A percentile compares a stretch with the other conserved stretches of the same genome.
These are phyloP conservation scores for Tragelaphus scriptus DNA, from an alignment of 2,113 vertebrate genomes.

Conservation along the genomic window DNA sequence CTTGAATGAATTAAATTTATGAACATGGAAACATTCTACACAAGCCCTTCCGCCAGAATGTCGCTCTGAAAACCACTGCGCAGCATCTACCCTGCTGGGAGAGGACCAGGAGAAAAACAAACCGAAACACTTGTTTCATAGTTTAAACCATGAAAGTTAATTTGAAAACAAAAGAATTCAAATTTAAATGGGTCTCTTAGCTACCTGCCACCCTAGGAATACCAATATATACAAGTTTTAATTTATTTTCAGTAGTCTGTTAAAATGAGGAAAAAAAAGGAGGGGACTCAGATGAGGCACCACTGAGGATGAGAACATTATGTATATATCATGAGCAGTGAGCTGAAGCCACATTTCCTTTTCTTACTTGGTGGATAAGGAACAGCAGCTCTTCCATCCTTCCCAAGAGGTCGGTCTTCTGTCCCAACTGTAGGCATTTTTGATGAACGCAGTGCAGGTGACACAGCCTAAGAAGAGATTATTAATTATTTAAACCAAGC, in stretches of 20 bases:
- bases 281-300: neutral
- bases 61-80: neutral
- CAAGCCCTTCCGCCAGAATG: neutral
- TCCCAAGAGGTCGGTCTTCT: conserved; percentile 92
- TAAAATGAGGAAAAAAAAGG: neutral
- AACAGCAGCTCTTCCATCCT: conserved; percentile 91
- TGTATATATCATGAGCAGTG: accelerated
- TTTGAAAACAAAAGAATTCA: neutral
- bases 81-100: neutral
- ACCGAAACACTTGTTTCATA: neutral
- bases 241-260: neutral
- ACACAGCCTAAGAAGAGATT: conserved; percentile 81
- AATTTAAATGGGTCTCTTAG: neutral
- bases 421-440: conserved; percentile 83
- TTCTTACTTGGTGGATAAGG: conserved; percentile 95
- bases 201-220: neutral
- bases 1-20: neutral
- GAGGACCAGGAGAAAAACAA: neutral
- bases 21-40: neutral
- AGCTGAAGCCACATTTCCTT: neutral
- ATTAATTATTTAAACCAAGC: neutral
- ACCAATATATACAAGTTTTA: neutral
- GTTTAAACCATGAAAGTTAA: neutral
- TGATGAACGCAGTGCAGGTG: conserved; percentile 87
- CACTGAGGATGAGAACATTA: neutral